Conservation (phyloP, 1,140 invertebrate species). For the Amphibalanus amphitrite region DNA sequence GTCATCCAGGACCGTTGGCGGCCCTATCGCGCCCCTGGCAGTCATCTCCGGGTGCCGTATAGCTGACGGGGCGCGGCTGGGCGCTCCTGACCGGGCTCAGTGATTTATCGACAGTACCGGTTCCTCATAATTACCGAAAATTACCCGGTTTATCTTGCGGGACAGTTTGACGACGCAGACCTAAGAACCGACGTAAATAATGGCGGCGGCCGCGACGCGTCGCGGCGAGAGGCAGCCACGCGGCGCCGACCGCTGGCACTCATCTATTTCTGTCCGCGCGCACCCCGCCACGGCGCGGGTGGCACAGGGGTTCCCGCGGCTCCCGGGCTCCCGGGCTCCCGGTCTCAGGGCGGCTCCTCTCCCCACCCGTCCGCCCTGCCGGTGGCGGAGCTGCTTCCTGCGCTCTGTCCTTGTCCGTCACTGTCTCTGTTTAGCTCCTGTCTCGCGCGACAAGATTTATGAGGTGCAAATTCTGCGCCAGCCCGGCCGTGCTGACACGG, state of each 20-base stretch:
- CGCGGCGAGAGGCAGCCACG: too few species aligned
- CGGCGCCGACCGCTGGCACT: too few species aligned
- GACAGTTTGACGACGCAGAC: neutral
- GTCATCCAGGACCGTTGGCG: too few species aligned
- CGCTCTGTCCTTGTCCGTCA: neutral
- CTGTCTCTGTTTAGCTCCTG: neutral
- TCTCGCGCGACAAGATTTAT: neutral
- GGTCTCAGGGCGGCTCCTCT: neutral
- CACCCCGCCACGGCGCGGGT: too few species aligned
- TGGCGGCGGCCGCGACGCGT: neutral
- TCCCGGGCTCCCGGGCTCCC: neutral
- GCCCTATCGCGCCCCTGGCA: too few species aligned
- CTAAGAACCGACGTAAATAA: neutral
- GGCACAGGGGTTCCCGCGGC: neutral
- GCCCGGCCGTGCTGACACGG: neutral
- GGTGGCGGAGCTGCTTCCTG: neutral
- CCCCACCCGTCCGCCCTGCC: too few species aligned
- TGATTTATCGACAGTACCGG: neutral
- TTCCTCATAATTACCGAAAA: slow-evolving; percentile 1
- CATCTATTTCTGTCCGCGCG: neutral
- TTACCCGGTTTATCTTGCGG: neutral
- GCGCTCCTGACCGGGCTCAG: neutral
- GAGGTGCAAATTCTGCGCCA: neutral
- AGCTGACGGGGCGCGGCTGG: too few species aligned
- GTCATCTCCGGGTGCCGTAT: neutral